A percentile compares a stretch with the other conserved stretches of the same genome.
Evolutionary conservation across 2,797 vertebrate genomes (phyloP).

Genomic region (Chaenodraco wilsoni): DNA sequence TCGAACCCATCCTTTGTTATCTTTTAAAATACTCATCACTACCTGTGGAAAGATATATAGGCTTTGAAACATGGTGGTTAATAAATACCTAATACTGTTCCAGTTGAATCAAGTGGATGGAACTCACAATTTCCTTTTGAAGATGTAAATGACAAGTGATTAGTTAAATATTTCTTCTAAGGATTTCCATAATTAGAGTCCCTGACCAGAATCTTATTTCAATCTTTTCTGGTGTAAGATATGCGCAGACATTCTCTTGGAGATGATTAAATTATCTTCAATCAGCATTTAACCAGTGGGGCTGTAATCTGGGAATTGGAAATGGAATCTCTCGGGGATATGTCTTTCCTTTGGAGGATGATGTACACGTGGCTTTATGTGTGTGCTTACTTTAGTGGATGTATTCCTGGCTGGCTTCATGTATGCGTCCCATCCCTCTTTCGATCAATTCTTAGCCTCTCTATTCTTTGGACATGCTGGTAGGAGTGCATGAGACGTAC

Average conservation of each 20-base stretch:
- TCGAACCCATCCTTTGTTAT: conserved; percentile 27
- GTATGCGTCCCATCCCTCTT: conserved; percentile 32
- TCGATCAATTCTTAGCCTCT: conserved; percentile 52
- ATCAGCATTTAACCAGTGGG: conserved; percentile 76
- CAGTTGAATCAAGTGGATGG: conserved; percentile 54
- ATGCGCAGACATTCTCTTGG: conserved; percentile 76
- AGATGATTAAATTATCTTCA: conserved; percentile 81
- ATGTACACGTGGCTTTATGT: conserved; percentile 50
- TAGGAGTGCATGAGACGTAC: conserved; percentile 45
- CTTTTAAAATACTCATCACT: conserved; percentile 46
- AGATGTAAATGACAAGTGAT: conserved; percentile 76
- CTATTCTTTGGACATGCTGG: conserved; percentile 44
- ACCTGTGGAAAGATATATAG: conserved; percentile 44
- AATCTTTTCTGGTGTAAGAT: conserved; percentile 73
- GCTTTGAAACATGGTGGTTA: conserved; percentile 45
- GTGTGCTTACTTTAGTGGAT: conserved; percentile 29
- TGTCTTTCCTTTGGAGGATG: conserved; percentile 58
- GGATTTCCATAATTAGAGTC: conserved; percentile 81
- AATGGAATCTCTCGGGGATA: conserved; percentile 64
- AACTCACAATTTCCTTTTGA: conserved; percentile 65
- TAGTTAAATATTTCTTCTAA: conserved; percentile 73
- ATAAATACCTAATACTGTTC: conserved; percentile 53
- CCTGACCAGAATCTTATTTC: conserved; percentile 75
- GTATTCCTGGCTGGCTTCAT: conserved; percentile 33
- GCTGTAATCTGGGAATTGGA: conserved; percentile 70